Evolutionary conservation across 1,140 invertebrate genomes (phyloP), one percentile per base, ranked within the genome.

Genomic region (Drosophila lowei): DNA sequence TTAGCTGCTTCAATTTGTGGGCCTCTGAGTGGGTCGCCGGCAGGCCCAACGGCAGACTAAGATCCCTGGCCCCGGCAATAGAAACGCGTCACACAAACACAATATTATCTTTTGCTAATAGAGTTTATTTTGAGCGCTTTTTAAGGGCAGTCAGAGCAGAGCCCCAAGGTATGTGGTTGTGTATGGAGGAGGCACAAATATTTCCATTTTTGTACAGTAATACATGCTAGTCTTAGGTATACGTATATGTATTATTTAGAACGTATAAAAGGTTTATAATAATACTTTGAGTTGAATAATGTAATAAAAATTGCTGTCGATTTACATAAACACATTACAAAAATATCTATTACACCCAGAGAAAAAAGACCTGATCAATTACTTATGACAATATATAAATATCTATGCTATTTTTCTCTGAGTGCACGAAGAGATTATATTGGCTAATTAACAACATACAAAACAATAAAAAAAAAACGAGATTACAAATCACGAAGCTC

Each of bases 21-120:
- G 75, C 60, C 28, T 86, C 81, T 11, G 50, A 11, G 15, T 65
- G 59, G 9, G 49, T 47, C 9, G 34, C 34, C 11, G 80, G 55
- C 21, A 77, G 57, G 67, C 95, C 96, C 73, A 97, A 94, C 61
- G 94, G 95, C 50, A 95, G 79, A 28, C 92, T 92, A 18, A 93
- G 75, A 75, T 94, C 93, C 57, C 67, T 77, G 21, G 64, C 44
- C 38, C 47, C 48, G 21, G 16, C 44, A 48, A 77, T 86, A 79
- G 38, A 84, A 72, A 56, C 60, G 71, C 43, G 34, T 30, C n/a
- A 66, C 55, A 15, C 9, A 61, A 48, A 58, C 38, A 74, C 58
- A 23, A 25, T 30, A 41, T 16, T 46, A 25, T 11, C 54, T 77
- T 77, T 72, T 67, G 23, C 21, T 38, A 55, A 61, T 49, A 41